Conservation (phyloP, 2,113 vertebrate genomes). For the Pituophis catenifer region DNA sequence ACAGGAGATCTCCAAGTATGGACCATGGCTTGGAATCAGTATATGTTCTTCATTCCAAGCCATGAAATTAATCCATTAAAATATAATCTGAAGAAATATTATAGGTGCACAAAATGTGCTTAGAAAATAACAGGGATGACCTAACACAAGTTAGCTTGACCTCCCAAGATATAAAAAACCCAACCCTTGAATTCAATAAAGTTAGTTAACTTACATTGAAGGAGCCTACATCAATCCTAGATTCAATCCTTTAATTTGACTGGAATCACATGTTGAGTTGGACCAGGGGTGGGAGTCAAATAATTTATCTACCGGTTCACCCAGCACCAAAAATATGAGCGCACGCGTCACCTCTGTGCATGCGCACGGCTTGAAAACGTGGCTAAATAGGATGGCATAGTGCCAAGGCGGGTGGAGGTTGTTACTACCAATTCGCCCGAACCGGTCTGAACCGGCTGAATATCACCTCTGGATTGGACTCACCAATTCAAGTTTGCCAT, state of each 20-base stretch:
- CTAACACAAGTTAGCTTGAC: neutral
- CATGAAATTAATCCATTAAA: neutral
- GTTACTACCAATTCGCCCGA: no score
- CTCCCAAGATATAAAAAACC: neutral
- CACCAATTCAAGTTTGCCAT: conserved; percentile 86
- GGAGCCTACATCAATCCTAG: neutral
- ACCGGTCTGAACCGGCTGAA: no score
- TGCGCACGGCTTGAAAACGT: no score
- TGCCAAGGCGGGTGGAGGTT: no score
- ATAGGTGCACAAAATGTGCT: neutral
- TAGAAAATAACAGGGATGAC: neutral
- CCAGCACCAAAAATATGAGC: no score
- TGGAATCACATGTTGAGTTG: neutral
- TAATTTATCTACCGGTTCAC: no score
- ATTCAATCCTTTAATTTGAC: neutral
- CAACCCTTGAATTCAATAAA: neutral
- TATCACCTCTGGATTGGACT: conserved; percentile 37
- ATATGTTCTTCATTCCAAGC: neutral
- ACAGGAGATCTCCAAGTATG: neutral
- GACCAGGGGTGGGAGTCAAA: no score
- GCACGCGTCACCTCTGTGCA: no score
- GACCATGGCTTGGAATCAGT: neutral
- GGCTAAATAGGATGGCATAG: no score
- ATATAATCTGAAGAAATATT: neutral
- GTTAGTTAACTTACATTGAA: neutral